These are phyloP conservation scores for Grallaria varia DNA, from an alignment of 2,113 vertebrate species.

Conservation along the genomic window DNA sequence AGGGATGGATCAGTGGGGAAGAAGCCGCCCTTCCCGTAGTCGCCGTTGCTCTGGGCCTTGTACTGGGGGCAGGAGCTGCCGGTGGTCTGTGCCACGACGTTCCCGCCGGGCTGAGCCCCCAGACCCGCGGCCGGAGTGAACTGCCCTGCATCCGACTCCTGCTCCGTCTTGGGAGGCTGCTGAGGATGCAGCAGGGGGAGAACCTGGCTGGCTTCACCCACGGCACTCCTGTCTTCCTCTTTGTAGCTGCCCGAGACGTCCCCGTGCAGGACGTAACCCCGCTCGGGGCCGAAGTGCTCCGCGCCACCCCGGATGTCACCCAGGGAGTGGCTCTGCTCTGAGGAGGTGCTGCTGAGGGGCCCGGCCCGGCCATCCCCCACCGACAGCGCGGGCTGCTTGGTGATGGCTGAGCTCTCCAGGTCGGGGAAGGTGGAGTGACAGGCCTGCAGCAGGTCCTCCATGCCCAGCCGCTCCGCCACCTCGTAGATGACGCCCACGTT, in stretches of 20 bases:
- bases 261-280: slow-evolving; percentile 54
- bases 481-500: slow-evolving; percentile 94
- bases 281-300: slow-evolving; percentile 69
- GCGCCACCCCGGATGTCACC: slow-evolving; percentile 35
- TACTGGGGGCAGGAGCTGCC: slow-evolving; percentile 68
- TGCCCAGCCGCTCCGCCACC: slow-evolving; percentile 88
- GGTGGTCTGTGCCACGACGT: slow-evolving; percentile 9
- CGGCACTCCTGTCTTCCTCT: slow-evolving; percentile 63
- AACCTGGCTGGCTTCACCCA: slow-evolving; percentile 49
- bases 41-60: slow-evolving; percentile 78
- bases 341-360: slow-evolving; percentile 35
- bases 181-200: slow-evolving; percentile 58
- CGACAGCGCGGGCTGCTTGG: slow-evolving; percentile 64
- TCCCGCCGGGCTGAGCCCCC: slow-evolving; percentile 58
- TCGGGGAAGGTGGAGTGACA: slow-evolving; percentile 94
- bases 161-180: slow-evolving; percentile 79
- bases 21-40: slow-evolving; percentile 73
- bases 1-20: slow-evolving; percentile 72
- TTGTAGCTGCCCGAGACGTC: slow-evolving; percentile 67
- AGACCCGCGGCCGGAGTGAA: slow-evolving; percentile 36
- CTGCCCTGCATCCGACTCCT: slow-evolving; percentile 73
- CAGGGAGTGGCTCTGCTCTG: slow-evolving; percentile 62
- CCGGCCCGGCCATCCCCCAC: slow-evolving; percentile 46
- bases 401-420: slow-evolving; percentile 79
- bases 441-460: slow-evolving; percentile 86